A percentile compares a stretch with the other conserved stretches of the same genome.
phyloP scores from a whole-genome alignment of 2,797 vertebrate genomes.

The Eospalax fontanierii region DNA sequence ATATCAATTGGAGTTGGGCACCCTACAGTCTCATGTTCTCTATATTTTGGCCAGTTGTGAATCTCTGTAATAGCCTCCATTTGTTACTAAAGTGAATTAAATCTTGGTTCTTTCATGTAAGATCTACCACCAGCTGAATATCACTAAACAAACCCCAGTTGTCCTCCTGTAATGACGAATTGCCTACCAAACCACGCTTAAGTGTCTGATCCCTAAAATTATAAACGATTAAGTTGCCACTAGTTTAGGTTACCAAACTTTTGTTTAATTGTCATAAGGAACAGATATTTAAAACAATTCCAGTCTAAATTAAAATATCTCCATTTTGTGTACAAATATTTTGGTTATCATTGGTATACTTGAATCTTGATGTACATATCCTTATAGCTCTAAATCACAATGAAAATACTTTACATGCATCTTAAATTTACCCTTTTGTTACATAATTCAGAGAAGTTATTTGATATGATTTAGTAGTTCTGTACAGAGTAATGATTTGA shows the following conservation, averaged over 20 bases:
- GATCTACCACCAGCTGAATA: not conserved
- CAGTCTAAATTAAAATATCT: not conserved
- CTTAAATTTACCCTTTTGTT: constrained; percentile 10
- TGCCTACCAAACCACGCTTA: not conserved
- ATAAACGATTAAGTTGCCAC: not conserved
- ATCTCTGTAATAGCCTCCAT: too few relatives aligned
- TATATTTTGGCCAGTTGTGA: too few relatives aligned
- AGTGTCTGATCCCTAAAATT: not conserved
- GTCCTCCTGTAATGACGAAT: not conserved
- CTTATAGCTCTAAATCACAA: constrained; percentile 4
- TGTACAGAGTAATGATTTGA: not conserved
- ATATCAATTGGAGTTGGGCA: too few relatives aligned
- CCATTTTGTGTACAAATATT: not conserved
- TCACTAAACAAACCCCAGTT: not conserved
- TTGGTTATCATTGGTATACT: not conserved
- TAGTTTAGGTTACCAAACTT: not conserved
- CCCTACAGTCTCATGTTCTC: too few relatives aligned
- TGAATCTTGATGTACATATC: not conserved
- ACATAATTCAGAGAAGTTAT: not conserved
- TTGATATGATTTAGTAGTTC: not conserved
- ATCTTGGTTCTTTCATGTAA: not conserved
- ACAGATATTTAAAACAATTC: constrained; percentile 15
- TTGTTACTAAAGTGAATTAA: too few relatives aligned
- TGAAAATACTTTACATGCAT: not conserved
- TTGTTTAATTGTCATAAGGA: not conserved